Evolutionary conservation across 2,113 vertebrate species (phyloP), one percentile per base, ranked within the genome.

Genomic region (Acanthisitta chloris): DNA sequence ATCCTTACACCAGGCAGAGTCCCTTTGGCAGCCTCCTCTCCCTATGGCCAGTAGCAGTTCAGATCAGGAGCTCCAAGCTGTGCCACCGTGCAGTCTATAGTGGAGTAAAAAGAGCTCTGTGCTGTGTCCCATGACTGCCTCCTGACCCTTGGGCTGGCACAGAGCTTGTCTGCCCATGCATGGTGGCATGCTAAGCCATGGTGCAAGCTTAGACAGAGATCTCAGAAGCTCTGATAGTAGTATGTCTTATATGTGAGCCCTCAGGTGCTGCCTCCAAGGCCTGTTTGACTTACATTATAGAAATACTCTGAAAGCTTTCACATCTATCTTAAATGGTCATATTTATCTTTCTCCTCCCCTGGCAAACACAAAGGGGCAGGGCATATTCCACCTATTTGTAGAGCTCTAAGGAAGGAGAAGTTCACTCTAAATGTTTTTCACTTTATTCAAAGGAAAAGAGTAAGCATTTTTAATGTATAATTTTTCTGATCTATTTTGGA

Each of bases 71-170:
- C 49, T 94, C 33, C 42, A 73, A 69, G 54, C 26, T 65, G 26
- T 31, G 34, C 31, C 64, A 49, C 64, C 16, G 10, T 0, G 0
- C 1, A 31, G 36, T 11, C 19, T 70, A 4, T 31, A 38, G 7
- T 12, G 23, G 1, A 29, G 29, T 15, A 34, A 17, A 9, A 42
- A 70, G 38, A 31, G 26, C 69, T 84, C 38, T 19, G 19, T 46
- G 62, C 42, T 4, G 1, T 59, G 61, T 12, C 34, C 46, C n/a
- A 49, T 0, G 0, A 33, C 17, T 0, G 0, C 15, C 34, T 89
- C 58, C 48, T 66, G 69, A 58, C 78, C 42, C 61, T 65, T 62
- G 0, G 0, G 12, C n/a, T 38, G 51, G 43, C 90, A 71, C 33
- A 17, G 33, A 74, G 65, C 29, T 55, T 43, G 17, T 46, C 65